Base-by-base conservation (phyloP, 2,113 vertebrate genomes). In the Telmatochromis sp. region DNA sequence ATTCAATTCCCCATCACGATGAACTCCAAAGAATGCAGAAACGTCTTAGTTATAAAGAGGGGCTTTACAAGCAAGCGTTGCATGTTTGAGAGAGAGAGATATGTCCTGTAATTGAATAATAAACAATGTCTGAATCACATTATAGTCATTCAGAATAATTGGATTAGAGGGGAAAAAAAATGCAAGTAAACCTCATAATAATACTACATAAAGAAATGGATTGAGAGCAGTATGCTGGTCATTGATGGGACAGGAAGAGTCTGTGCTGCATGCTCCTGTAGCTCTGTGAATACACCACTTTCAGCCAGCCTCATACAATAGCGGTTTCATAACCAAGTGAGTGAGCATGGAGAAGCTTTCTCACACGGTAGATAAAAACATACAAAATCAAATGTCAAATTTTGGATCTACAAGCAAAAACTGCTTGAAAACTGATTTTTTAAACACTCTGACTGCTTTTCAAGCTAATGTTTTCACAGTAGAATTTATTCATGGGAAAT, bases 201-300 rank as follows among this genome's bases (percentile, higher is more conserved):
- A 94, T 96, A 95, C 95, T 90, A 92, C 91, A 95, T 90, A 94
- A 91, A 95, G 94, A 95, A 93, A 96, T 93, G 93, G 94, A 97
- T 95, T 96, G 92, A 95, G 87, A 93, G 93, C 90, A 9, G 93
- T 89, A 91, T 89, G 95, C 84, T 89, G 89, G 95, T 95, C 90
- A 94, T 89, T 95, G 93, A 83, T 81, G 85, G 92, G 84, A 90
- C 93, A 95, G 92, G 71, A 84, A 84, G 63, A 42, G 81, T 89
- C 89, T 95, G 93, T 92, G 89, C 63, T 73, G 79, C 17, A 10
- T 5, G 60, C 42, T 53, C 57, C 83, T 87, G 65, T 4, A 58
- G 68, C 75, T 85, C 79, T 87, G 33, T 90, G 84, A 89, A 82
- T 92, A 82, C 80, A 50, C 55, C 85, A 83, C 81, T 85, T 79